Conservation (phyloP, 1,140 invertebrate species). For the Procambarus clarkii region DNA sequence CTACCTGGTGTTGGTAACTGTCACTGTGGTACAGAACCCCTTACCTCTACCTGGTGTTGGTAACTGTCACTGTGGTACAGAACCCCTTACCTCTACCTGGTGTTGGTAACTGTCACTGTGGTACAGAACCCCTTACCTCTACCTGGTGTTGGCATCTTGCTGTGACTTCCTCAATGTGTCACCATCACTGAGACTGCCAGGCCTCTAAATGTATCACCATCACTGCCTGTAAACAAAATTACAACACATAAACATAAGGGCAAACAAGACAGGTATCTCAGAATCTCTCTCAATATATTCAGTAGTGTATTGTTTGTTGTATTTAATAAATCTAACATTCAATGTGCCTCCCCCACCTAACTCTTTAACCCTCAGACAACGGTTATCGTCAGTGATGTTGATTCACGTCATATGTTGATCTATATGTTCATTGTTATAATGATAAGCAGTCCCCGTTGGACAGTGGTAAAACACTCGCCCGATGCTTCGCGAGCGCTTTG, state of each 20-base stretch:
- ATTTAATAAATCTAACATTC: background rate
- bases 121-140: conserved; percentile 34
- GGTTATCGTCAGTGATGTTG: background rate
- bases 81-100: too few species aligned
- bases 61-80: too few species aligned
- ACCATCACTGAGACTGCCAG: conserved; percentile 5
- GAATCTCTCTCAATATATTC: background rate
- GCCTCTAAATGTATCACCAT: conserved; percentile 3
- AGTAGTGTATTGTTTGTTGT: background rate
- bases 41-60: too few species aligned
- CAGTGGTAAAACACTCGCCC: too few species aligned
- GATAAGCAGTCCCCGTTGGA: too few species aligned
- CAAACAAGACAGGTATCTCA: background rate
- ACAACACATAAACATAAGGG: background rate
- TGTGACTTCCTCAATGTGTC: conserved; percentile 3
- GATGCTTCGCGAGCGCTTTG: too few species aligned
- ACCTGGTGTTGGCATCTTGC: conserved; percentile 58
- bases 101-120: too few species aligned
- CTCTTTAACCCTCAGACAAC: too few species aligned
- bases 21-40: too few species aligned
- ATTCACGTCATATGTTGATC: background rate
- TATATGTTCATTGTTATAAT: too few species aligned
- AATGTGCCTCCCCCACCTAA: background rate
- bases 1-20: too few species aligned
- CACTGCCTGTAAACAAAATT: conserved; percentile 27